phyloP scores from a whole-genome alignment of 2,888 invertebrate species.

The Diarsia mendica region DNA sequence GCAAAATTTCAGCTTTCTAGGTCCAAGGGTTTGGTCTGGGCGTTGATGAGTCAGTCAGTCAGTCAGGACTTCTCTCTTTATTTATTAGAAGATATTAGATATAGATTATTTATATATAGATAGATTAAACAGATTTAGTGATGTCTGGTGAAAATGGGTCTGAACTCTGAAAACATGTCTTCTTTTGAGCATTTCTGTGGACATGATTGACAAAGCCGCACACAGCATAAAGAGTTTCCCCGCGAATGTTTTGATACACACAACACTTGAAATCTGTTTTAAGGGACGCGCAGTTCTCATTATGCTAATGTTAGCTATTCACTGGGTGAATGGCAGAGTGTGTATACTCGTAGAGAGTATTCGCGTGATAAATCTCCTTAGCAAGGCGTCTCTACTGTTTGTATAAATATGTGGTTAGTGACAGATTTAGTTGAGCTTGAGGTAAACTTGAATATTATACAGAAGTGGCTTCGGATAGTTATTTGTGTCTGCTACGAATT shows the following conservation, averaged over 20 bases:
- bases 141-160: background rate
- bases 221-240: constrained; percentile 15
- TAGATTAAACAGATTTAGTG: background rate
- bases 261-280: constrained; percentile 75
- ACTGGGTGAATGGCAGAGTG: constrained; percentile 68
- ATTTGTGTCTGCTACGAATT: background rate
- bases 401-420: constrained; percentile 49
- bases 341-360: constrained; percentile 57
- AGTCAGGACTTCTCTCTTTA: too few species aligned
- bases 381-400: constrained; percentile 48
- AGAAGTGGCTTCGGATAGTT: background rate
- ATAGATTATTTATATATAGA: too few species aligned
- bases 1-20: too few species aligned
- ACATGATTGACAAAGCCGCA: background rate
- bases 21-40: too few species aligned
- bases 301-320: constrained; percentile 80
- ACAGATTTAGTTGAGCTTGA: constrained; percentile 20
- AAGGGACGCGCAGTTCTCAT: constrained; percentile 73
- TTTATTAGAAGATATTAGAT: too few species aligned
- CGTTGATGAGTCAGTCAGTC: too few species aligned
- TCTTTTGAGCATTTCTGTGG: too few species aligned
- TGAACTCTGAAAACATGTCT: background rate
- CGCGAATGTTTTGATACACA: constrained; percentile 47
- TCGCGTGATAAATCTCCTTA: constrained; percentile 74
- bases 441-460: constrained; percentile 9